Percentiles rank a stretch among this genome's conserved stretches.
Conservation (phyloP, 2,888 invertebrate species). For the Stegana nigrithorax region DNA sequence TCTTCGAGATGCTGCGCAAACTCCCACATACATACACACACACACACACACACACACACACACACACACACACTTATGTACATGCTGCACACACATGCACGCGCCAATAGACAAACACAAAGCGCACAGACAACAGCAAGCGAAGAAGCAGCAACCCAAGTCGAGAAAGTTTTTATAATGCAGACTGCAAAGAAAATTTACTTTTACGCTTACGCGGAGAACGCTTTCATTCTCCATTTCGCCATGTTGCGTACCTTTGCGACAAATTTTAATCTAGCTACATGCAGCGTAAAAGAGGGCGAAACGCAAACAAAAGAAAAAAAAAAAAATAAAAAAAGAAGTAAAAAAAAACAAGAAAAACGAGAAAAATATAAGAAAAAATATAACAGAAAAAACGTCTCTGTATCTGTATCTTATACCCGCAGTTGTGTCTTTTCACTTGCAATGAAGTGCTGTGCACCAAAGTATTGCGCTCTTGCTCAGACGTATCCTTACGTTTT, state of each 20-base stretch:
- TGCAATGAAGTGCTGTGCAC: constrained; percentile 38
- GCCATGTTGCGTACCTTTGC: constrained; percentile 9
- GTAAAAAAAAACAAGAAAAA: constrained; percentile 4
- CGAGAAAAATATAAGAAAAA: too few relatives aligned
- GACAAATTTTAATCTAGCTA: constrained; percentile 31
- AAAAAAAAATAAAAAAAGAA: constrained; percentile 20
- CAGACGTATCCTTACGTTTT: constrained; percentile 33
- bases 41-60: constrained; percentile 5
- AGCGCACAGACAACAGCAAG: neutral
- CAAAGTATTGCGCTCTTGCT: neutral
- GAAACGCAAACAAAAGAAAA: constrained; percentile 24
- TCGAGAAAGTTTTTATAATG: constrained; percentile 26
- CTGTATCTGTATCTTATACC: too few relatives aligned
- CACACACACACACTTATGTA: constrained; percentile 21
- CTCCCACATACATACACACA: neutral
- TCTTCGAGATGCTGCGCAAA: constrained; percentile 19
- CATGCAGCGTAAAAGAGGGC: constrained; percentile 14
- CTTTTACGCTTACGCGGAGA: neutral
- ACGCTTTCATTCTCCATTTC: neutral
- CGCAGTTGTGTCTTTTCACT: constrained; percentile 24
- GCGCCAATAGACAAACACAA: constrained; percentile 13
- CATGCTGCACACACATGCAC: constrained; percentile 2
- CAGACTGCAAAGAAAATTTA: constrained; percentile 11
- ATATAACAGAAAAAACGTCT: too few relatives aligned
- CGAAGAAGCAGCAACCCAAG: neutral